phyloP scores from a whole-genome alignment of 2,888 invertebrate genomes.

The Cataglyphis altisquamis region DNA sequence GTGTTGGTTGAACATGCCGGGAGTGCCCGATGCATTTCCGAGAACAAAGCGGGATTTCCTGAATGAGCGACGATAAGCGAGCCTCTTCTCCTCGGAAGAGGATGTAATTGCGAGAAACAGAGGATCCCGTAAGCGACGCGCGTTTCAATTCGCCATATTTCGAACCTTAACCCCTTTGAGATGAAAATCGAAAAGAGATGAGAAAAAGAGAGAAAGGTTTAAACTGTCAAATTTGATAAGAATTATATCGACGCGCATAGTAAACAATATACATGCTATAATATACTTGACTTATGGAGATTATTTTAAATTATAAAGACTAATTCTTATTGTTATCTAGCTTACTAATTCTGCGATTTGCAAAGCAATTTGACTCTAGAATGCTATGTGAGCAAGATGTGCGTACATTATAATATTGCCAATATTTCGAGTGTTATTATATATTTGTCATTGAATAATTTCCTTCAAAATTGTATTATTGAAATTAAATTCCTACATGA shows the following conservation, averaged over 20 bases:
- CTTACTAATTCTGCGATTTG: background rate
- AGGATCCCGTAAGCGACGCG: background rate
- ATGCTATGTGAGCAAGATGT: background rate
- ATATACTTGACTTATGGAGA: background rate
- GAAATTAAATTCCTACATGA: no score
- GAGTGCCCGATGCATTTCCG: constrained; percentile 48
- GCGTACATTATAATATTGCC: background rate
- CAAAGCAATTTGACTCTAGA: background rate
- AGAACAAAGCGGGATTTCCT: constrained; percentile 41
- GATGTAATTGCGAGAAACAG: background rate
- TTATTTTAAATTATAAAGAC: background rate
- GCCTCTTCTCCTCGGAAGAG: background rate
- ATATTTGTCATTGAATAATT: background rate
- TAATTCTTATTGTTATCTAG: no score
- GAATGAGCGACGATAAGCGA: constrained; percentile 8
- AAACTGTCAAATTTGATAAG: background rate
- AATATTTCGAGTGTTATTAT: background rate
- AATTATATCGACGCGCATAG: background rate
- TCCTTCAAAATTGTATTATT: no score
- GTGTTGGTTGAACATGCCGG: constrained; percentile 20
- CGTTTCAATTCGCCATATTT: constrained; percentile 31
- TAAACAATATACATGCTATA: background rate
- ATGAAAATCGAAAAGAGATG: background rate
- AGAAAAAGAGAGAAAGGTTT: background rate
- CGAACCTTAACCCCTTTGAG: constrained; percentile 20